These are phyloP conservation scores for Malacoctenus gilli DNA, from an alignment of 2,797 vertebrate species.

Conservation along the genomic window DNA sequence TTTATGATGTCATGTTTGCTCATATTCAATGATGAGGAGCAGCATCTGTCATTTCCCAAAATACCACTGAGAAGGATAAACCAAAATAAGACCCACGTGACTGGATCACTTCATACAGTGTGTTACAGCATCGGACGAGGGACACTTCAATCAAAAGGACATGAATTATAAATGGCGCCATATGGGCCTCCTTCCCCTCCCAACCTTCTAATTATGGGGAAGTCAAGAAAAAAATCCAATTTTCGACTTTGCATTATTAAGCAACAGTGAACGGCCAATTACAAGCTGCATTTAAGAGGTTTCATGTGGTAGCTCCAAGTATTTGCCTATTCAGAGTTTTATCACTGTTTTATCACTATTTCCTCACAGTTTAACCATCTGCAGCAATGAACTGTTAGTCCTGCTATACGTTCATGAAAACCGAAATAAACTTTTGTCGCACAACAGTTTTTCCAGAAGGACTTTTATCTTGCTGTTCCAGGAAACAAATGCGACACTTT, in stretches of 20 bases:
- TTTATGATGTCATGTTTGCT: neutral
- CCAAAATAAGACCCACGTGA: constrained; percentile 16
- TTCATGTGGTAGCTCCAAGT: constrained; percentile 1
- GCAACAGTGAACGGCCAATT: constrained; percentile 8
- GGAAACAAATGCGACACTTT: too few relatives aligned
- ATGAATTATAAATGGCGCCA: constrained; percentile 68
- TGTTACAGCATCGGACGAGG: constrained; percentile 44
- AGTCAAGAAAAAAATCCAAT: constrained; percentile 69
- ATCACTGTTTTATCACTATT: neutral
- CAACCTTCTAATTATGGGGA: constrained; percentile 58
- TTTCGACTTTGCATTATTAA: constrained; percentile 69
- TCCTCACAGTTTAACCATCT: too few relatives aligned
- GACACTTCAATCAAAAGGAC: constrained; percentile 61
- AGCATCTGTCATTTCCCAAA: constrained; percentile 16
- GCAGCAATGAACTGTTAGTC: too few relatives aligned
- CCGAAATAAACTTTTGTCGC: too few relatives aligned
- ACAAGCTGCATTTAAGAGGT: neutral
- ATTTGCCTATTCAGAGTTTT: neutral
- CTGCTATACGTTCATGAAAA: too few relatives aligned
- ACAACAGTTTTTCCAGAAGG: too few relatives aligned
- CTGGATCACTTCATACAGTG: constrained; percentile 41
- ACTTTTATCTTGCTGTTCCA: too few relatives aligned
- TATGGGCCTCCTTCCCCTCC: constrained; percentile 48
- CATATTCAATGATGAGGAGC: neutral
- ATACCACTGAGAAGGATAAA: constrained; percentile 16